A percentile compares a stretch with the other conserved stretches of the same genome.
These are phyloP conservation scores for Eulacestoma nigropectus DNA, from an alignment of 2,113 vertebrate genomes.

Conservation along the genomic window DNA sequence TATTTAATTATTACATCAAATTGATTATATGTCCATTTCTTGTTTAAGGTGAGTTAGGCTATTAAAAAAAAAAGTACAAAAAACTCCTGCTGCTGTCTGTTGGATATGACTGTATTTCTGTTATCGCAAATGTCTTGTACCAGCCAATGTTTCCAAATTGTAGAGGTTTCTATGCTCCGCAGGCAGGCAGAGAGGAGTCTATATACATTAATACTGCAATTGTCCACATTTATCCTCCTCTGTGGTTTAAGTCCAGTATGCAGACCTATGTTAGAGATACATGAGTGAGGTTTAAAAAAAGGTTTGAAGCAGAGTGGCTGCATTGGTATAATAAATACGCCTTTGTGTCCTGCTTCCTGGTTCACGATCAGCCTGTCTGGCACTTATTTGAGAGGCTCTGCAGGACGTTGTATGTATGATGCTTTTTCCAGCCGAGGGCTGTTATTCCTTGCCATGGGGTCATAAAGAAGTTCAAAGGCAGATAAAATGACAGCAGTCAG, in stretches of 20 bases:
- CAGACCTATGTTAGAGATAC: not conserved
- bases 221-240: not conserved
- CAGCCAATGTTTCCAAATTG: not conserved
- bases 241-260: not conserved
- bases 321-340: not conserved
- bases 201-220: not conserved
- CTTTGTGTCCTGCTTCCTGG: not conserved
- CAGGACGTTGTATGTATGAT: not conserved
- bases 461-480: conserved; percentile 43
- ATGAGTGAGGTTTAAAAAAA: not conserved
- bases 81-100: not conserved
- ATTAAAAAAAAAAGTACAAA: not conserved
- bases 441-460: conserved; percentile 29
- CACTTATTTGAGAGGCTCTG: not conserved
- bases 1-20: not conserved
- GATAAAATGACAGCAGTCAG: conserved; percentile 57
- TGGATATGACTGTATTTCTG: not conserved
- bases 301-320: not conserved
- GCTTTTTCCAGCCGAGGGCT: not conserved
- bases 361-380: not conserved
- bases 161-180: accelerated
- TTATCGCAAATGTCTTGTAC: not conserved
- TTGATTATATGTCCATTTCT: not conserved
- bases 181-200: not conserved
- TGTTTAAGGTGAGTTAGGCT: not conserved